Conservation (phyloP, 2,797 vertebrate species). For the Notamacropus eugenii region DNA sequence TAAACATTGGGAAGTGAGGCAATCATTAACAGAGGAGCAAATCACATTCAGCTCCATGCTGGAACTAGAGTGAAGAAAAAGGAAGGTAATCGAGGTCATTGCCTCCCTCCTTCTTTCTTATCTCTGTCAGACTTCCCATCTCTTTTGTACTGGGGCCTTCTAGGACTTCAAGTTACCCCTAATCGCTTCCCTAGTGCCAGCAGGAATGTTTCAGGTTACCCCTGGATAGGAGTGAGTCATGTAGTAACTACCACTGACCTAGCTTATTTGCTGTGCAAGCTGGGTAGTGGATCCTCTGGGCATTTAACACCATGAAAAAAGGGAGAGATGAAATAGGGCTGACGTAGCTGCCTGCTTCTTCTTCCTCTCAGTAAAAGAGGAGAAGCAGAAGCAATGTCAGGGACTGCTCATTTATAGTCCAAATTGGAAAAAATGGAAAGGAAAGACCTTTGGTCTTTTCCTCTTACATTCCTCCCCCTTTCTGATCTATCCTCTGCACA, state of each 20-base stretch:
- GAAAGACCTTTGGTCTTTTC: not conserved
- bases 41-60: not conserved
- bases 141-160: not conserved
- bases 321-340: not conserved
- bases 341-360: not conserved
- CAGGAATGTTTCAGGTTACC: not conserved
- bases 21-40: not conserved
- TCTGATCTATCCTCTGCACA: not conserved
- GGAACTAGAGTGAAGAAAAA: not conserved
- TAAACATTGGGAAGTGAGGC: not conserved
- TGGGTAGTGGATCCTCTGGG: not conserved
- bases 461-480: not conserved
- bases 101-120: not conserved
- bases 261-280: not conserved
- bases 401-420: not conserved
- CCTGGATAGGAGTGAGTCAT: not conserved
- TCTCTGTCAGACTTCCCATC: not conserved
- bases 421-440: not conserved
- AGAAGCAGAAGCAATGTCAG: not conserved
- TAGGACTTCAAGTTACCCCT: not conserved
- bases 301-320: not conserved
- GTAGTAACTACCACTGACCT: not conserved
- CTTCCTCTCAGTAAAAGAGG: not conserved
- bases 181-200: not conserved
- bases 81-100: not conserved